These are phyloP conservation scores for Bombus polaris DNA, from an alignment of 1,140 invertebrate genomes.

Conservation along the genomic window DNA sequence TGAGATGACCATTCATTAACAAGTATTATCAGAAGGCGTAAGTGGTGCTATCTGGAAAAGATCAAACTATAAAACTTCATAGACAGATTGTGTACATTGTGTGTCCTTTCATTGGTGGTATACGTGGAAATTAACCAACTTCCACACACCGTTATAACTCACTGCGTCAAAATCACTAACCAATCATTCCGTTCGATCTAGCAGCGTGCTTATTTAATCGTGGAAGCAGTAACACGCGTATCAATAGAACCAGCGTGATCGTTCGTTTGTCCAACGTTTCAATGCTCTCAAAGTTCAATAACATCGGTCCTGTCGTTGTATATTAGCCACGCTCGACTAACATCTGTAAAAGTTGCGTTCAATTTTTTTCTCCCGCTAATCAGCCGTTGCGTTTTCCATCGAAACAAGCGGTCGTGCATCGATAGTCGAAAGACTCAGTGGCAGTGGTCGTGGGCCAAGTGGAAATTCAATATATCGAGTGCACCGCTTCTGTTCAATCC, in stretches of 20 bases:
- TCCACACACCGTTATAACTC: background rate
- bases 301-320: background rate
- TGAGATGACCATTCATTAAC: no score
- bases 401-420: slow-evolving; percentile 11
- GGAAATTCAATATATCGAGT: slow-evolving; percentile 63
- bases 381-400: slow-evolving; percentile 8
- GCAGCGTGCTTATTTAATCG: background rate
- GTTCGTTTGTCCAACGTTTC: background rate
- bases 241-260: background rate
- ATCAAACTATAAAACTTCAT: background rate
- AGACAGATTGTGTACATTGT: background rate
- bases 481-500: slow-evolving; percentile 14
- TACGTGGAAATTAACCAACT: background rate
- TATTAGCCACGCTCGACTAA: slow-evolving; percentile 21
- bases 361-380: slow-evolving; percentile 21
- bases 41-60: background rate
- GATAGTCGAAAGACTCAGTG: slow-evolving; percentile 26
- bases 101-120: background rate
- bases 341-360: background rate
- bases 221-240: background rate
- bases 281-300: background rate
- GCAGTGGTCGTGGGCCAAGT: slow-evolving; percentile 38
- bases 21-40: no score
- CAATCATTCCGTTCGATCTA: background rate
- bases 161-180: background rate